phyloP scores from a whole-genome alignment of 2,888 invertebrate genomes.

The Sarcophaga subvicina region DNA sequence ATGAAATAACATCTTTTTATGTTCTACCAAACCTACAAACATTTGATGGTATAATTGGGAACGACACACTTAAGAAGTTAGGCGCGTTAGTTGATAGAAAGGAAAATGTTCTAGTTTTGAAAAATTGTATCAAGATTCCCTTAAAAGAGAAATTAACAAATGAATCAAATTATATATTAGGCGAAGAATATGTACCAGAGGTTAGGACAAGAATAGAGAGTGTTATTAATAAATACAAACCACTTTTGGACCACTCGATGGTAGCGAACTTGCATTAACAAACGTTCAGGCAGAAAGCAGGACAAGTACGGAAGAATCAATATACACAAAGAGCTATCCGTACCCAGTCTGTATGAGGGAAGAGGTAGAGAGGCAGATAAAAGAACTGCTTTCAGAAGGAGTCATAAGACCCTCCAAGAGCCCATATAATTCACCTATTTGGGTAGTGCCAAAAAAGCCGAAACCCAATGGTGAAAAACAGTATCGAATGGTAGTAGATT shows the following conservation, averaged over 20 bases:
- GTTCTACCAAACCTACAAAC: slow-evolving; percentile 42
- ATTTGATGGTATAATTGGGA: slow-evolving; percentile 66
- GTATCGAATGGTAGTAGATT: slow-evolving; percentile 69
- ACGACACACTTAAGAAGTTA: slow-evolving; percentile 62
- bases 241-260: slow-evolving; percentile 13
- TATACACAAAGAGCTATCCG: slow-evolving; percentile 8
- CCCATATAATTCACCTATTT: slow-evolving; percentile 70
- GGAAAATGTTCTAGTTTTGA: slow-evolving; percentile 35
- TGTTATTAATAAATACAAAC: neutral
- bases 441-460: slow-evolving; percentile 71
- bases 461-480: slow-evolving; percentile 66
- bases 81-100: slow-evolving; percentile 64
- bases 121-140: too few species aligned
- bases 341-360: slow-evolving; percentile 13
- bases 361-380: slow-evolving; percentile 15
- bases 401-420: slow-evolving; percentile 74
- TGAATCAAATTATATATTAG: slow-evolving; percentile 10
- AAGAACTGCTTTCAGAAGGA: slow-evolving; percentile 68
- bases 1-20: too few species aligned
- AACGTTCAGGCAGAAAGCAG: neutral
- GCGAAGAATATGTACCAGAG: neutral
- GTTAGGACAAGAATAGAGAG: neutral
- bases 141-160: too few species aligned
- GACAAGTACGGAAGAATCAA: slow-evolving; percentile 5
- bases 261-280: neutral